Conservation (phyloP, 2,797 vertebrate genomes). For the Phalloptychus januarius region DNA sequence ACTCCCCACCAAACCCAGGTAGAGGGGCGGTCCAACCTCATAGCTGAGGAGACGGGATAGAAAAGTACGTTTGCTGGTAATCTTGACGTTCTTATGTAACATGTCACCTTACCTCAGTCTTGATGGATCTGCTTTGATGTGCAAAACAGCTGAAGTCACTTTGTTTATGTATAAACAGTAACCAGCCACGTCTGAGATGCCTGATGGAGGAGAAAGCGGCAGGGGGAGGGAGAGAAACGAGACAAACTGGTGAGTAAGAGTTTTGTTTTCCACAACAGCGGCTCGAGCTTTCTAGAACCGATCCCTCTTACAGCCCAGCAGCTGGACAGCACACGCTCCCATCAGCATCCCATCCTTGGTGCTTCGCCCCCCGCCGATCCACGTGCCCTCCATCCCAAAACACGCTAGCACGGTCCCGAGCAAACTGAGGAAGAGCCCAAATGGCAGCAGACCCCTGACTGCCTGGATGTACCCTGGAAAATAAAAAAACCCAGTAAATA, state of each 20-base stretch:
- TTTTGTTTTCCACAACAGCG: background rate
- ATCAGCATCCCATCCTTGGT: constrained; percentile 42
- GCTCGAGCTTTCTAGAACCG: background rate
- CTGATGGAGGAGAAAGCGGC: constrained; percentile 38
- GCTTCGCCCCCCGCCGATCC: constrained; percentile 49
- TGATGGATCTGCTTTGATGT: constrained; percentile 53
- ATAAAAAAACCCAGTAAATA: background rate
- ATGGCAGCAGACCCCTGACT: constrained; percentile 68
- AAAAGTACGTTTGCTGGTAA: too few species aligned
- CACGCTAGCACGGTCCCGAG: constrained; percentile 59
- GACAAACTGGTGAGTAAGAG: background rate
- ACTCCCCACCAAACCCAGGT: constrained; percentile 42
- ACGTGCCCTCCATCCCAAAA: constrained; percentile 73
- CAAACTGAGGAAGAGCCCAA: constrained; percentile 57
- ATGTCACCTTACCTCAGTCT: constrained; percentile 31
- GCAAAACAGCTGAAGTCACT: constrained; percentile 36
- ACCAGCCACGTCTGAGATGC: constrained; percentile 34
- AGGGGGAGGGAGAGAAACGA: constrained; percentile 16
- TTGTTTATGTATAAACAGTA: constrained; percentile 68
- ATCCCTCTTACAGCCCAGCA: constrained; percentile 35
- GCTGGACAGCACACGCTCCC: constrained; percentile 31
- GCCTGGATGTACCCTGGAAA: constrained; percentile 58
- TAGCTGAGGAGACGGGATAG: constrained; percentile 28
- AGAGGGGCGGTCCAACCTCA: constrained; percentile 37
- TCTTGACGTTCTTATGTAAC: background rate